phyloP scores from a whole-genome alignment of 2,113 vertebrate species.

The Lepisosteus osseus region DNA sequence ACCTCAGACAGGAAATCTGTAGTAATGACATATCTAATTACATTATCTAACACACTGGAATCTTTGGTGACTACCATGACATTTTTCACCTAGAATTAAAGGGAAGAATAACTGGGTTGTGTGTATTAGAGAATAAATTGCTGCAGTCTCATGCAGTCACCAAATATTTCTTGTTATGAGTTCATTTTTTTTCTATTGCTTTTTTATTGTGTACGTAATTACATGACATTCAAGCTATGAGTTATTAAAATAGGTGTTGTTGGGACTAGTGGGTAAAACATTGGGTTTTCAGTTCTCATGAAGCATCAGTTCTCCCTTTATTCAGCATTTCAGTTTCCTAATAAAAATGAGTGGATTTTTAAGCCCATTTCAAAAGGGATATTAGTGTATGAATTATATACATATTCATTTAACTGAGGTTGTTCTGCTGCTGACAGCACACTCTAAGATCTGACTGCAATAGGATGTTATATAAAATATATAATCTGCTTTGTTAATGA shows the following conservation, averaged over 20 bases:
- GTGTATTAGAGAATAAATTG: no score
- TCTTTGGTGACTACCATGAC: conserved; percentile 39
- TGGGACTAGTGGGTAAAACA: neutral
- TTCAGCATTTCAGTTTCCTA: conserved; percentile 38
- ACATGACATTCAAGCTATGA: neutral
- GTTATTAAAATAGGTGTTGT: neutral
- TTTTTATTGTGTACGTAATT: neutral
- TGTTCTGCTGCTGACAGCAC: no score
- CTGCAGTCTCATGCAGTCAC: conserved; percentile 30
- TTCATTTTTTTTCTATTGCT: conserved; percentile 16
- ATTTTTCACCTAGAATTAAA: conserved; percentile 20
- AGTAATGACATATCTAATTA: conserved; percentile 27
- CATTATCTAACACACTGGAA: conserved; percentile 22
- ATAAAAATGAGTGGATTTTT: no score
- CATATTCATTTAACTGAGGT: no score
- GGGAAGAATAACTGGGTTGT: no score
- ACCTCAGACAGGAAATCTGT: conserved; percentile 17
- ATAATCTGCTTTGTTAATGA: no score
- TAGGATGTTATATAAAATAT: no score
- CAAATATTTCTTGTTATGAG: conserved; percentile 33
- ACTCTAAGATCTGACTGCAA: no score
- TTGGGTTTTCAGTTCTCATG: neutral
- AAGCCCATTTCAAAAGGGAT: no score
- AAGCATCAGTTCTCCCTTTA: conserved; percentile 31
- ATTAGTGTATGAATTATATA: no score